phyloP scores from a whole-genome alignment of 2,113 vertebrate genomes.

The Phrynocephalus versicolor region DNA sequence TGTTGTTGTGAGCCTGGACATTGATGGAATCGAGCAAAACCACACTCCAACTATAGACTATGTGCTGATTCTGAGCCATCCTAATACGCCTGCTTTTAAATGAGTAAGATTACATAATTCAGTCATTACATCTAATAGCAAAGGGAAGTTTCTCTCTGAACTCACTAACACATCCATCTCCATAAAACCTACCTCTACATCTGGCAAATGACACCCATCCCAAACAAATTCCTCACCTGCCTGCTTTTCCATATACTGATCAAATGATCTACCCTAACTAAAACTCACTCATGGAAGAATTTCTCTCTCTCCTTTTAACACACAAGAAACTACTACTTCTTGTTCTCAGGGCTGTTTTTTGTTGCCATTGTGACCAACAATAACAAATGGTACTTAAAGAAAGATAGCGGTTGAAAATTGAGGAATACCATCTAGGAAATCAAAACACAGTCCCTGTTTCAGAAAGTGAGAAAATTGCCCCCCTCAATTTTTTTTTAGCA shows the following conservation, averaged over 20 bases:
- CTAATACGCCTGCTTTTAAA: slow-evolving; percentile 19
- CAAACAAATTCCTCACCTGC: neutral
- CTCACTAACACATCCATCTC: slow-evolving; percentile 1
- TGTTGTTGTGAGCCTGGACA: neutral
- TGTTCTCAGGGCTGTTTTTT: too few relatives aligned
- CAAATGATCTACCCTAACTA: slow-evolving; percentile 46
- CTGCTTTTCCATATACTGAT: slow-evolving; percentile 39
- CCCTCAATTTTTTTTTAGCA: neutral
- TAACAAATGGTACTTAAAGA: neutral
- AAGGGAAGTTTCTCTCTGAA: slow-evolving; percentile 25
- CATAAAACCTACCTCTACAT: neutral
- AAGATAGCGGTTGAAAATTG: neutral
- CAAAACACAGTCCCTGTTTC: neutral
- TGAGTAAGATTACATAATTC: slow-evolving; percentile 17
- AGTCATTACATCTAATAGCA: neutral
- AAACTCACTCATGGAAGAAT: neutral
- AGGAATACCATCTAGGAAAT: neutral
- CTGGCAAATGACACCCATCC: neutral
- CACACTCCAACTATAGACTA: neutral
- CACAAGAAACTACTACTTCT: slow-evolving; percentile 20
- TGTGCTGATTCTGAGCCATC: neutral
- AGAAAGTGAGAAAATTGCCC: neutral
- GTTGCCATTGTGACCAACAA: neutral
- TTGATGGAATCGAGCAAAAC: neutral
- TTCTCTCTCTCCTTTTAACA: slow-evolving; percentile 43